A percentile compares a stretch with the other conserved stretches of the same genome.
phyloP scores from a whole-genome alignment of 2,113 vertebrate genomes.

The Notechis scutatus region DNA sequence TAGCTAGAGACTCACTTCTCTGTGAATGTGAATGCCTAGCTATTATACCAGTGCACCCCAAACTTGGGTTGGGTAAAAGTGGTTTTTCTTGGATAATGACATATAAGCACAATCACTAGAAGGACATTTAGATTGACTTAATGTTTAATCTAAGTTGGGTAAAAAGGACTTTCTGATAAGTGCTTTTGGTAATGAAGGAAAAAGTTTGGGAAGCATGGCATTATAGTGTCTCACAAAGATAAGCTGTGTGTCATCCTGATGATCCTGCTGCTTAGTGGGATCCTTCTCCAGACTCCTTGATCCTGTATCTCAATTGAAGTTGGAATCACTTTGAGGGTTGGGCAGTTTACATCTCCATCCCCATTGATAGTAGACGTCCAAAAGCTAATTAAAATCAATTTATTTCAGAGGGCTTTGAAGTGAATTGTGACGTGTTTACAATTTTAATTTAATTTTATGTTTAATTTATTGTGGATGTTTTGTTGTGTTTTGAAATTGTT shows the following conservation, averaged over 20 bases:
- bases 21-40: not conserved
- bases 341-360: not conserved
- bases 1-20: not conserved
- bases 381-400: not conserved
- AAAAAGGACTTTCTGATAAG: not conserved
- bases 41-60: not conserved
- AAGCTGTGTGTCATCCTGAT: not conserved
- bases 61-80: not conserved
- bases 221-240: not conserved
- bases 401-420: not conserved
- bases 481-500: not conserved
- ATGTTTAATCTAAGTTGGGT: not conserved
- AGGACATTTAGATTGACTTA: not conserved
- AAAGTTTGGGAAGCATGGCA: not conserved
- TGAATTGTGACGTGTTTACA: not conserved
- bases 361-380: not conserved
- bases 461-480: not conserved
- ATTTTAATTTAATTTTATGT: not conserved
- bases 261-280: not conserved
- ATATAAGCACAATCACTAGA: not conserved
- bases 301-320: not conserved
- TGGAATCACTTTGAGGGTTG: not conserved
- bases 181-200: not conserved
- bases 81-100: not conserved
- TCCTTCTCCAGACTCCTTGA: not conserved